Conservation (phyloP, 2,888 invertebrate species). For the Serripes groenlandicus region DNA sequence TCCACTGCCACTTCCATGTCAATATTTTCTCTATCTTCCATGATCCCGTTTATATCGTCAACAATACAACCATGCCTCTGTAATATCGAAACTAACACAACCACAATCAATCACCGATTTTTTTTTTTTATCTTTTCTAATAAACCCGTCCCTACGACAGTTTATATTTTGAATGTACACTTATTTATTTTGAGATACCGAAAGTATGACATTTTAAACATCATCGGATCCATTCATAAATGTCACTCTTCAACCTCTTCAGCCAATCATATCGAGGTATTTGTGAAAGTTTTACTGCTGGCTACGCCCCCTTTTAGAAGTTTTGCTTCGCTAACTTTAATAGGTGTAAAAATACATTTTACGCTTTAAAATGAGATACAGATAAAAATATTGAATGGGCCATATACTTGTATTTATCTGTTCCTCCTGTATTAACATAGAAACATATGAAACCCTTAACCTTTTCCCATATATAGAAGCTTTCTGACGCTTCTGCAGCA, state of each 20-base stretch:
- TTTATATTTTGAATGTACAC: slow-evolving; percentile 14
- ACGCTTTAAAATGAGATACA: slow-evolving; percentile 17
- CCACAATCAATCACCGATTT: slow-evolving; percentile 1
- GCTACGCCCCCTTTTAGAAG: slow-evolving; percentile 13
- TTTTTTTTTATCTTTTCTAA: slow-evolving; percentile 15
- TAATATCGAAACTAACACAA: not conserved
- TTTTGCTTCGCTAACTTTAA: slow-evolving; percentile 19
- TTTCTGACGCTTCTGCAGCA: too few species aligned
- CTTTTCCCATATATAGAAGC: too few species aligned
- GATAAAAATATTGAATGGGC: slow-evolving; percentile 25
- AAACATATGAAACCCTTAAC: too few species aligned
- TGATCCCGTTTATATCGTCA: not conserved
- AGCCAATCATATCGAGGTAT: not conserved
- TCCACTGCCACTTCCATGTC: not conserved
- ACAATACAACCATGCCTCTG: slow-evolving; percentile 2
- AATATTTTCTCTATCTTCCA: not conserved
- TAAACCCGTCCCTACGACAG: not conserved
- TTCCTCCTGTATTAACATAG: slow-evolving; percentile 7
- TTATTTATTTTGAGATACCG: slow-evolving; percentile 7
- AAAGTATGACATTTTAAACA: slow-evolving; percentile 20
- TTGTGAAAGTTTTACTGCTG: not conserved
- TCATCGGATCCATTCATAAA: slow-evolving; percentile 13
- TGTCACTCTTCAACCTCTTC: slow-evolving; percentile 1
- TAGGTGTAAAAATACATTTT: slow-evolving; percentile 31
- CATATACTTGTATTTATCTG: slow-evolving; percentile 13